Evolutionary conservation across 2,797 vertebrate species (phyloP), one percentile per base, ranked within the genome.

Genomic region (Pipistrellus pygmaeus): DNA sequence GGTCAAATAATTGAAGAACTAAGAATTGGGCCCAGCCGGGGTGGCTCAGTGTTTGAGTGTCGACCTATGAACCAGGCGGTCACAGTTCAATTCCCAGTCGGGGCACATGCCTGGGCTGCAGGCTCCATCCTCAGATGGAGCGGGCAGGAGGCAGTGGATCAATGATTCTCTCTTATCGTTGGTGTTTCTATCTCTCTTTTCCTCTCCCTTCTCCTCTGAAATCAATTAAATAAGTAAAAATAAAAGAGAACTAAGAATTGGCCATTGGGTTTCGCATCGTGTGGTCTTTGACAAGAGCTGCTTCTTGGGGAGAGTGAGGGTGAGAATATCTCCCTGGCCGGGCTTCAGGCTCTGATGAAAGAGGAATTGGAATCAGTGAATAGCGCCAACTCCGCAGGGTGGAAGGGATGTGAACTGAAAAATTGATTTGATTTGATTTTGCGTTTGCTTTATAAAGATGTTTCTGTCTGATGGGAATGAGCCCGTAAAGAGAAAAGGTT

Each of bases 361-460:
- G 81, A 51, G 27, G 55, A 11, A n/a, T 10, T 32, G 48, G 44
- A 57, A 77, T 60, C 51, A 17, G 20, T 17, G 21, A 77, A 3
- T 44, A 1, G 3, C 32, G 35, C 23, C 91, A 72, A 0, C 69
- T 38, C 82, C 10, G n/a, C 41, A 25, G 66, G 66, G n/a, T 27
- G 4, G 53, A 51, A 13, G n/a, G 27, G 80, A 20, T 17, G 12
- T 23, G 30, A 62, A 25, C 17, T 88, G 10, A 78, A 92, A 81
- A 75, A 41, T 69, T n/a, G 38, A 4, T 20, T 88, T 44, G 75
- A 25, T 90, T 93, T 81, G 48, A 81, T 48, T 83, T 51, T 64
- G 27, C 72, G 77, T 86, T 94, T 85, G 30, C 88, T 97, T 96
- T 41, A 32, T 80, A 73, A 91, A 95, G 81, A 62, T 87, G 5